Evolutionary conservation across 1,140 invertebrate species (phyloP), one percentile per base, ranked within the genome.

Genomic region (Drosophila subobscura): DNA sequence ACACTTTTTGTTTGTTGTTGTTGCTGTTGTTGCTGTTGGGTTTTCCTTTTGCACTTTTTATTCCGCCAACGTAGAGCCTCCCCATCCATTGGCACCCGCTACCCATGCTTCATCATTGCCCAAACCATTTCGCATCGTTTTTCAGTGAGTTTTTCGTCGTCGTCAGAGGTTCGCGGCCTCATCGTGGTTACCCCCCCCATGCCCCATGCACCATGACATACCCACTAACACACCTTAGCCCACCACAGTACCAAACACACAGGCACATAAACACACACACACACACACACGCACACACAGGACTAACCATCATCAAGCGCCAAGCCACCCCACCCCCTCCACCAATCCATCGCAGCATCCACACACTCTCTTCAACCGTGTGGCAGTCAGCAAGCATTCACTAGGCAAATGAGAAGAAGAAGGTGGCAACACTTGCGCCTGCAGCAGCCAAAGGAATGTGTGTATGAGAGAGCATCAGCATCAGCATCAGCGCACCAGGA

Each of bases 361-460:
- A 72, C 66, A 52, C 68, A 56, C 50, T 49, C 46, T 63, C 61
- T 68, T 59, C 33, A 37, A 37, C 33, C 10, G 33, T 37, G 33
- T 37, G 33, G 33, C 33, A 37, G 27, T 37, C 49, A 51, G 29
- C 50, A 40, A 52, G 37, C 37, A 16, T 16, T 33, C 25, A 52
- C 7, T 29, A 44, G 25, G 60, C 41, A 45, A 41, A 37, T 37
- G 58, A 59, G 37, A 54, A 46, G 61, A 71, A 68, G 70, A 78
- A 81, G 70, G 79, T 83, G 79, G 79, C 79, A 83, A 72, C 79
- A 79, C 84, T 79, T 75, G 71, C 75, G 79, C 58, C 33, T 37
- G 33, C 33, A 77, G 78, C 68, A 80, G 22, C 25, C 64, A 20
- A 68, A 56, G 66, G 66, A 70, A 37, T 37, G 33, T 45, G 16